Percentiles rank a stretch among this genome's conserved stretches.
phyloP scores from a whole-genome alignment of 2,113 vertebrate species.

The Heterotis niloticus region DNA sequence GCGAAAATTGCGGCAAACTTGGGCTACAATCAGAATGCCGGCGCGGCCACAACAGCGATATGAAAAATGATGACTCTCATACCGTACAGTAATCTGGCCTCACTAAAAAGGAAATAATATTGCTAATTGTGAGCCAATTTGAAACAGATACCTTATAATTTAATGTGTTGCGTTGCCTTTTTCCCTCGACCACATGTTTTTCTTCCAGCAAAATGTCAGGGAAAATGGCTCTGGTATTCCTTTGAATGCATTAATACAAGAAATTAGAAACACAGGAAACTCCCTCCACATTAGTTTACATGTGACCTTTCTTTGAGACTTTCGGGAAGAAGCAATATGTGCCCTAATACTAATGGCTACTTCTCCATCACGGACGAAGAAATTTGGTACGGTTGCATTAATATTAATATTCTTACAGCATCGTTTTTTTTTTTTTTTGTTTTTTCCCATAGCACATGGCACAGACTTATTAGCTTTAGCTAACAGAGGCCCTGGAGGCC shows the following conservation, averaged over 20 bases:
- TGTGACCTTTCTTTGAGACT: not conserved
- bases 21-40: slow-evolving; percentile 80
- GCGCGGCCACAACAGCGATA: slow-evolving; percentile 67
- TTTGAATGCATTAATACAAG: not conserved
- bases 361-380: too few species aligned
- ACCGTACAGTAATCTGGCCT: not conserved
- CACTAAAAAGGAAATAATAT: not conserved
- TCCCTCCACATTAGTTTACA: not conserved
- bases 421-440: too few species aligned
- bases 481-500: too few species aligned
- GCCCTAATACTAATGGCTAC: too few species aligned
- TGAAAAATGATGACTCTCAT: not conserved
- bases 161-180: not conserved
- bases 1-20: slow-evolving; percentile 79
- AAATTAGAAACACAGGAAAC: slow-evolving; percentile 2
- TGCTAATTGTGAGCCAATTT: not conserved
- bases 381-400: too few species aligned
- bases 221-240: not conserved
- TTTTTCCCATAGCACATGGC: too few species aligned
- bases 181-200: not conserved
- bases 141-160: not conserved
- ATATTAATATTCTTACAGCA: too few species aligned
- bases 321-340: not conserved
- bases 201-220: not conserved
- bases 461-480: too few species aligned